A percentile compares a stretch with the other conserved stretches of the same genome.
Evolutionary conservation across 1,140 invertebrate genomes (phyloP).

Genomic region (Bombus huntii): DNA sequence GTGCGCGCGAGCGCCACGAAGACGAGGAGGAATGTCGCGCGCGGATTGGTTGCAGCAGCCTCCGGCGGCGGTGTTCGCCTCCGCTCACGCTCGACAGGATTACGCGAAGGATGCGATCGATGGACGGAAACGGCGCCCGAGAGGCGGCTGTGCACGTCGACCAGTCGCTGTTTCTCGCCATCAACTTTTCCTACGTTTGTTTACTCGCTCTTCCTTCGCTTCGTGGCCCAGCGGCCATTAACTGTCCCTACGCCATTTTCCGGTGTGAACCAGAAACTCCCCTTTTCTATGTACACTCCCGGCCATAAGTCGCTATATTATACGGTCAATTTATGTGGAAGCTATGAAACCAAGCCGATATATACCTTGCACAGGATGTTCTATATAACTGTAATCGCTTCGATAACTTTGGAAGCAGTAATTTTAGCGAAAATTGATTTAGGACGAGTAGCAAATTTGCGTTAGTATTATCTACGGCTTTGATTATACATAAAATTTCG

Average conservation of each 20-base stretch:
- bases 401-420: background rate
- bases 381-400: background rate
- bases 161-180: constrained; percentile 21
- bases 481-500: background rate
- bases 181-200: constrained; percentile 60
- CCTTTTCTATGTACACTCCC: background rate
- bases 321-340: background rate
- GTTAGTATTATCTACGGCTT: background rate
- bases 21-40: background rate
- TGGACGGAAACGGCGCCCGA: constrained; percentile 54
- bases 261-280: background rate
- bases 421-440: background rate
- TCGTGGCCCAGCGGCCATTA: constrained; percentile 21
- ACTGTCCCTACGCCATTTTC: constrained; percentile 14
- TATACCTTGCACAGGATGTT: background rate
- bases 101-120: constrained; percentile 64
- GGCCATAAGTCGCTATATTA: background rate
- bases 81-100: constrained; percentile 36
- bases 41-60: constrained; percentile 50
- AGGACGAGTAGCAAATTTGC: background rate
- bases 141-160: constrained; percentile 46
- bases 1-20: background rate
- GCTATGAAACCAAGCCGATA: background rate
- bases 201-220: constrained; percentile 40
- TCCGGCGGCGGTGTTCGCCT: constrained; percentile 10